Percentiles rank a stretch among this genome's conserved stretches.
Evolutionary conservation across 2,113 vertebrate genomes (phyloP).

Genomic region (Pangasianodon hypophthalmus): DNA sequence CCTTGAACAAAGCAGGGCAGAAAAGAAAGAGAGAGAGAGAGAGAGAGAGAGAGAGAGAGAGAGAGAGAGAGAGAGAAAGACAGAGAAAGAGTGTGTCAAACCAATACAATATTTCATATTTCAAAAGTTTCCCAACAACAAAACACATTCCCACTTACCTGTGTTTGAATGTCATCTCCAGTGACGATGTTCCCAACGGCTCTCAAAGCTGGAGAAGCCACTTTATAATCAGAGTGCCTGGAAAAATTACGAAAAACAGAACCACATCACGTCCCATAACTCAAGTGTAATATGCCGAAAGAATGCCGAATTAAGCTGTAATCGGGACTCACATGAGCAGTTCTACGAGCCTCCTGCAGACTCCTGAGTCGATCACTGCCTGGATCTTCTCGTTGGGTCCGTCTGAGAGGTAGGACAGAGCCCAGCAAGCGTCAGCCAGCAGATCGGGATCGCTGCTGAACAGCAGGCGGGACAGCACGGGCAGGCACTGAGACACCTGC

Average conservation of each 20-base stretch:
- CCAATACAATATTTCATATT: not conserved
- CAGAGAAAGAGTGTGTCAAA: not conserved
- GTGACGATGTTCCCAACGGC: conserved; percentile 98
- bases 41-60: not conserved
- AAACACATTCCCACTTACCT: conserved; percentile 73
- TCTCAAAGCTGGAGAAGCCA: conserved; percentile 93
- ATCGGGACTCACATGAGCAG: conserved; percentile 87
- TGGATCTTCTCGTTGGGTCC: conserved; percentile 99
- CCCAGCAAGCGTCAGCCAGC: conserved; percentile 97
- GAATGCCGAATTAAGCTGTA: conserved; percentile 54
- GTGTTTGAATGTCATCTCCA: conserved; percentile 96
- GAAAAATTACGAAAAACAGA: not conserved
- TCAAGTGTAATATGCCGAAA: not conserved
- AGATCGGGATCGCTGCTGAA: conserved; percentile 97
- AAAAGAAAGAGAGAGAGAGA: not conserved
- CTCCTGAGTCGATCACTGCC: conserved; percentile 95
- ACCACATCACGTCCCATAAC: not conserved
- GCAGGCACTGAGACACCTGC: conserved; percentile 95
- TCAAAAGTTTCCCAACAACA: not conserved
- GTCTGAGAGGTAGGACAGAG: conserved; percentile 95
- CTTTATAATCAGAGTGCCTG: conserved; percentile 98
- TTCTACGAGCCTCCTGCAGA: conserved; percentile 94
- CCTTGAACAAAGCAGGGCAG: conserved; percentile 68
- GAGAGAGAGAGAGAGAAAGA: not conserved
- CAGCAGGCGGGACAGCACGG: conserved; percentile 90